These are phyloP conservation scores for Apamea sordens DNA, from an alignment of 2,888 invertebrate genomes.

Conservation along the genomic window DNA sequence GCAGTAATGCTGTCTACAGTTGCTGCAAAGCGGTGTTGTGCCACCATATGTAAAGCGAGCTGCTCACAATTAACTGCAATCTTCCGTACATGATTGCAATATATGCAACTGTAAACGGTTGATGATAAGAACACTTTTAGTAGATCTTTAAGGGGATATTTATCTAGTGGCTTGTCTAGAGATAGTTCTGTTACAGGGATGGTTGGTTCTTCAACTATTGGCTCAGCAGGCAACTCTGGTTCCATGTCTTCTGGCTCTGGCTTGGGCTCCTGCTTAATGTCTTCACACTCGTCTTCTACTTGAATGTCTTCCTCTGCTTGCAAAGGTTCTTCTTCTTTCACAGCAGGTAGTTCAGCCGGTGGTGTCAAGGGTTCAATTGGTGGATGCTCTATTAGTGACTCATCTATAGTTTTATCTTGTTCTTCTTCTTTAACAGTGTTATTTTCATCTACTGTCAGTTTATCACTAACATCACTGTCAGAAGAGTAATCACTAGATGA, in stretches of 20 bases:
- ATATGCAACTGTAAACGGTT: slow-evolving; percentile 93
- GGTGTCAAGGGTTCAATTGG: slow-evolving; percentile 57
- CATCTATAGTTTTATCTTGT: slow-evolving; percentile 60
- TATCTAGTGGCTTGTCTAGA: slow-evolving; percentile 94
- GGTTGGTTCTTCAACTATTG: slow-evolving; percentile 87
- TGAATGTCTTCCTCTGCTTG: slow-evolving; percentile 71
- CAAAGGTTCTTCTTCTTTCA: slow-evolving; percentile 66
- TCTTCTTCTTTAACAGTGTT: slow-evolving; percentile 73
- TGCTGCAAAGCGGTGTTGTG: slow-evolving; percentile 95
- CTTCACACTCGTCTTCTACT: slow-evolving; percentile 72
- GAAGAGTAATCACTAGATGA: slow-evolving; percentile 89
- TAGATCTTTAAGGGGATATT: slow-evolving; percentile 93
- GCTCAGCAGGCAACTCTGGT: slow-evolving; percentile 74
- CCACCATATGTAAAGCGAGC: slow-evolving; percentile 94
- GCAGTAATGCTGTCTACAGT: slow-evolving; percentile 94
- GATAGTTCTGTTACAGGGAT: slow-evolving; percentile 92
- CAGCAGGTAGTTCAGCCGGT: slow-evolving; percentile 56
- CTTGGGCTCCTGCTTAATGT: slow-evolving; percentile 78
- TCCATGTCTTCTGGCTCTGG: slow-evolving; percentile 75
- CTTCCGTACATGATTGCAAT: slow-evolving; percentile 96
- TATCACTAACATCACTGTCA: slow-evolving; percentile 91
- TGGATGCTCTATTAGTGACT: slow-evolving; percentile 50
- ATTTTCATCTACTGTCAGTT: slow-evolving; percentile 90
- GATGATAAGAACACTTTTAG: slow-evolving; percentile 93
- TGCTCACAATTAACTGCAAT: slow-evolving; percentile 96